Percentiles rank a stretch among this genome's conserved stretches.
Conservation (phyloP, 1,140 invertebrate genomes). For the Drosophila bocki region DNA sequence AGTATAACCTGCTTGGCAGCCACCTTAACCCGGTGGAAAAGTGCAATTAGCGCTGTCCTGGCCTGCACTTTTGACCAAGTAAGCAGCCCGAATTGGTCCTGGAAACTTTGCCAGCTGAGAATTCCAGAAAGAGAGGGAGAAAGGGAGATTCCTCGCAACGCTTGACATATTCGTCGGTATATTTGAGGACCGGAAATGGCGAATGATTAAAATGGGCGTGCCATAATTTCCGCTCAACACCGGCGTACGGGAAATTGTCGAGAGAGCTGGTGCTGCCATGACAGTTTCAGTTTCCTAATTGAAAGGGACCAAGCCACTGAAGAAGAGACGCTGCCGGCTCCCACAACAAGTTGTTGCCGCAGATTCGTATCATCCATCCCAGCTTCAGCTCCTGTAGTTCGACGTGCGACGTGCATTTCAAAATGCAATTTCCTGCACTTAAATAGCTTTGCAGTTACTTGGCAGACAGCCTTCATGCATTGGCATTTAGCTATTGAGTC, state of each 20-base stretch:
- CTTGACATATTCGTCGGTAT: slow-evolving; percentile 25
- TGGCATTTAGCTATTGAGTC: slow-evolving; percentile 26
- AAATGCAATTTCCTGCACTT: slow-evolving; percentile 80
- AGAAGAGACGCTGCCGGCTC: slow-evolving; percentile 29
- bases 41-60: slow-evolving; percentile 65
- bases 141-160: not conserved
- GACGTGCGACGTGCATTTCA: slow-evolving; percentile 22
- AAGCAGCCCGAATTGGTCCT: slow-evolving; percentile 31
- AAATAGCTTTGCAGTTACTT: slow-evolving; percentile 72
- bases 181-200: slow-evolving; percentile 69
- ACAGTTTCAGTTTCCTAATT: slow-evolving; percentile 33
- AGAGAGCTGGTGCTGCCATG: slow-evolving; percentile 20
- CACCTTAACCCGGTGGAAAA: slow-evolving; percentile 24
- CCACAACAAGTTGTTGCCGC: slow-evolving; percentile 57
- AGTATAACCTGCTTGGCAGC: not conserved
- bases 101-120: slow-evolving; percentile 17
- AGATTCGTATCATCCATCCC: slow-evolving; percentile 34
- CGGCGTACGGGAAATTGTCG: slow-evolving; percentile 72
- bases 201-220: slow-evolving; percentile 82
- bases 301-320: slow-evolving; percentile 49
- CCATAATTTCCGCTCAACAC: slow-evolving; percentile 71
- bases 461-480: slow-evolving; percentile 6
- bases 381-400: slow-evolving; percentile 26
- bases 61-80: slow-evolving; percentile 70
- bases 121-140: not conserved